These are phyloP conservation scores for Hesperia comma DNA, from an alignment of 2,888 invertebrate genomes.

Conservation along the genomic window DNA sequence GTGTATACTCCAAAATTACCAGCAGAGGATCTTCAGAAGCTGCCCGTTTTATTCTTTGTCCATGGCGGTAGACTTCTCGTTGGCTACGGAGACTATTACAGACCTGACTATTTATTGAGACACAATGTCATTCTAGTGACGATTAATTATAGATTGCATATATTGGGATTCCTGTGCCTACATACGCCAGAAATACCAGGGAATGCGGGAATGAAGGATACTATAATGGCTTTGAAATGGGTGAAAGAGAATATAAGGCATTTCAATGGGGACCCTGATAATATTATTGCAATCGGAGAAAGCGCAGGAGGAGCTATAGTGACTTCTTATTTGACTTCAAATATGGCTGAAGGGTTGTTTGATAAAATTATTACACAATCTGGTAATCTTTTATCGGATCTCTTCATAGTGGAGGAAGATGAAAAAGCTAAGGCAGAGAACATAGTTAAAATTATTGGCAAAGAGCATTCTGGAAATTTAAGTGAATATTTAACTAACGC, in stretches of 20 bases:
- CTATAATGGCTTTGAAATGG: conserved; percentile 69
- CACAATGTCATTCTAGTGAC: conserved; percentile 70
- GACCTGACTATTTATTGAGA: conserved; percentile 67
- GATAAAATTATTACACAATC: conserved; percentile 67
- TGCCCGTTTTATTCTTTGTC: conserved; percentile 83
- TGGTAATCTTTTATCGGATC: conserved; percentile 61
- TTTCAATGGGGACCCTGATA: conserved; percentile 66
- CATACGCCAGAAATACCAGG: conserved; percentile 70
- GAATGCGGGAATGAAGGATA: conserved; percentile 70
- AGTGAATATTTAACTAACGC: conserved; percentile 56
- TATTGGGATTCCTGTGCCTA: conserved; percentile 69
- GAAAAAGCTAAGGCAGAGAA: conserved; percentile 58
- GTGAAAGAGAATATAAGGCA: conserved; percentile 61
- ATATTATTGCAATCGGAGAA: conserved; percentile 69
- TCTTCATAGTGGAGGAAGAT: conserved; percentile 62
- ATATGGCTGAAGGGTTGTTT: conserved; percentile 62
- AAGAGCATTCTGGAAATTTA: conserved; percentile 53
- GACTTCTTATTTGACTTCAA: conserved; percentile 57
- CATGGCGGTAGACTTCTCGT: conserved; percentile 83
- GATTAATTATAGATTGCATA: conserved; percentile 67
- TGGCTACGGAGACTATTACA: conserved; percentile 79
- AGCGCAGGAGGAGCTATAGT: conserved; percentile 67
- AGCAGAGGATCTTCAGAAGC: conserved; percentile 55
- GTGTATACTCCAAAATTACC: conserved; percentile 85
- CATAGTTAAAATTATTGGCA: conserved; percentile 57